Percentiles rank a stretch among this genome's conserved stretches.
Conservation (phyloP, 2,888 invertebrate species). For the Hirtodrosophila alboralis region DNA sequence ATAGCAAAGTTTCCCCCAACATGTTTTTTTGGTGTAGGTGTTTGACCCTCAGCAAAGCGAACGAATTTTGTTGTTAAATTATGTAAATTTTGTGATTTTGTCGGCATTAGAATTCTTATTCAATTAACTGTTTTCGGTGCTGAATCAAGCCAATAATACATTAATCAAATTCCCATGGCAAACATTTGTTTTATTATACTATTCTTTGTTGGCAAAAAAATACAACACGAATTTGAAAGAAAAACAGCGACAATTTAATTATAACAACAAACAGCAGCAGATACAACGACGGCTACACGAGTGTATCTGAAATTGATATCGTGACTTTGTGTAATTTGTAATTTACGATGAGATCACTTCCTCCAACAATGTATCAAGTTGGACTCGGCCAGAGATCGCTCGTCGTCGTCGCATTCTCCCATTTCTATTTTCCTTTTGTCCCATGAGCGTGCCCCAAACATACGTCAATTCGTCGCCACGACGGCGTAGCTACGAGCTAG, state of each 20-base stretch:
- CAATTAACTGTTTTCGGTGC: constrained; percentile 52
- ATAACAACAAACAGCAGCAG: constrained; percentile 71
- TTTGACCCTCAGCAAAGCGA: constrained; percentile 61
- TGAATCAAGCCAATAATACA: constrained; percentile 68
- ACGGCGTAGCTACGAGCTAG: constrained; percentile 18
- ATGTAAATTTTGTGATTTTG: constrained; percentile 62
- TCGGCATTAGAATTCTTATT: constrained; percentile 47
- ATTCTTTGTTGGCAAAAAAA: constrained; percentile 9
- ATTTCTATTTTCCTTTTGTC: constrained; percentile 42
- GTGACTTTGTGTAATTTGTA: constrained; percentile 81
- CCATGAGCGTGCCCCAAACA: constrained; percentile 51
- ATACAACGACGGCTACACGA: constrained; percentile 52
- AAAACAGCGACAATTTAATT: constrained; percentile 75
- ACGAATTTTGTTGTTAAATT: constrained; percentile 44
- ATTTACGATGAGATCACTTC: constrained; percentile 82
- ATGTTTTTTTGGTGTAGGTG: constrained; percentile 60
- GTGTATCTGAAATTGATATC: constrained; percentile 79
- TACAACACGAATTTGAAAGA: constrained; percentile 9
- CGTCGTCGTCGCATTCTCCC: constrained; percentile 40
- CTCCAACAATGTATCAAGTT: constrained; percentile 64
- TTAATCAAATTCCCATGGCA: constrained; percentile 74
- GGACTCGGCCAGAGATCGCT: constrained; percentile 24
- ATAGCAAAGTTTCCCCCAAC: constrained; percentile 26
- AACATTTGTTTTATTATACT: constrained; percentile 35
- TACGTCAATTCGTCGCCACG: constrained; percentile 70